Evolutionary conservation across 2,797 vertebrate species (phyloP), one percentile per base, ranked within the genome.

Genomic region (Rachycentron canadum): DNA sequence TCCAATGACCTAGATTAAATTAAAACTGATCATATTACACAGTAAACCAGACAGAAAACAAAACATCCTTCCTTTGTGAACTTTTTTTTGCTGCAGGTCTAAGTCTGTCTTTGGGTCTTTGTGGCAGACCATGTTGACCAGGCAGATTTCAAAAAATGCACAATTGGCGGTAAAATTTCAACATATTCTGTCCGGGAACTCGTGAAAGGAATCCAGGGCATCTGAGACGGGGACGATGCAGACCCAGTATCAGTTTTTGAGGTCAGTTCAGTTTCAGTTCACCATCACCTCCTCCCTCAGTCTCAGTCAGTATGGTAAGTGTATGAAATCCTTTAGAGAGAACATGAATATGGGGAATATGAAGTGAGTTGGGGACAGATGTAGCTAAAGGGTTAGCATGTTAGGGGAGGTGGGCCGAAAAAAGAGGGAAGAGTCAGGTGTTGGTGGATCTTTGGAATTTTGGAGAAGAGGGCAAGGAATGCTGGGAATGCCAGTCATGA

Each of bases 401-500:
- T 78, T 49, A 1, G 41, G 41, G 68, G 63, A 65, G 45, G 83
- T 65, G 36, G 75, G 69, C 61, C 84, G 85, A 86, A 86, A 89
- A 88, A 85, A 65, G 63, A 23, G 67, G 58, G 26, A 25, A 73
- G 59, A 36, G 82, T 88, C 82, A 91, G 85, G 89, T 89, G 86
- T 88, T 86, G 56, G 83, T 52, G 23, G 3, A 5, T 88, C 84
- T 84, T 84, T 88, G 92, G 95, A 95, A 95, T 95, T 89, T 88
- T 78, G 89, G 90, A 94, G 93, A 93, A 93, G 94, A 80, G 87
- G 85, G 83, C 68, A 75, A 88, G 87, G 94, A 96, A 96, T 96
- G 86, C 72, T 83, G 88, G 86, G 95, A 96, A 96, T 96, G 93
- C 83, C 66, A 84, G 89, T 92, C 87, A 93, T 84, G 90, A 78